phyloP scores from a whole-genome alignment of 2,113 vertebrate species.

The Corythornis cristatus region DNA sequence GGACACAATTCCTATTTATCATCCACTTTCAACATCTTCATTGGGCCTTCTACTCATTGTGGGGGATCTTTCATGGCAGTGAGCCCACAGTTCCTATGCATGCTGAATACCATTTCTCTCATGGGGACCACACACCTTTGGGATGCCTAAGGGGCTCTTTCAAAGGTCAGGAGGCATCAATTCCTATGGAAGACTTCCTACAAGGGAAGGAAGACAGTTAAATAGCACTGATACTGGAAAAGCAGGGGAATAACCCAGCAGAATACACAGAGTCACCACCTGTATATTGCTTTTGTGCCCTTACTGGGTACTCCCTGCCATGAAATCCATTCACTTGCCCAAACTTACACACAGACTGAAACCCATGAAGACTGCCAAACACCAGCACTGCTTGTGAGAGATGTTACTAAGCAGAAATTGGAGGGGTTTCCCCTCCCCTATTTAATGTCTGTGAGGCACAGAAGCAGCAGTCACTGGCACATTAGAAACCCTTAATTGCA shows the following conservation, averaged over 20 bases:
- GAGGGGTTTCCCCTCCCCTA: not conserved
- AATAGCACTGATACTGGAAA: not conserved
- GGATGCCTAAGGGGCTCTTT: not conserved
- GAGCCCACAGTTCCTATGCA: not conserved
- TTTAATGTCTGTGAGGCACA: not conserved
- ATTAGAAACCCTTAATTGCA: not conserved
- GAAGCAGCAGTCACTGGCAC: not conserved
- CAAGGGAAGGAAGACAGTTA: not conserved
- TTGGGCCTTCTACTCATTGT: not conserved
- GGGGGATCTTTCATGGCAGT: not conserved
- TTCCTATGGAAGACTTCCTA: not conserved
- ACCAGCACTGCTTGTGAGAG: not conserved
- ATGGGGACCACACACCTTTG: not conserved
- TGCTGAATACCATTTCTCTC: not conserved
- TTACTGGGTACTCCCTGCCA: not conserved
- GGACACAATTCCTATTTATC: not conserved
- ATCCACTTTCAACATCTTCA: not conserved
- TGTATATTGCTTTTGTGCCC: not conserved
- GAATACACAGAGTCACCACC: not conserved
- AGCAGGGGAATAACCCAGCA: not conserved
- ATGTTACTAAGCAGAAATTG: not conserved
- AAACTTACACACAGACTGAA: not conserved
- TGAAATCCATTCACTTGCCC: not conserved
- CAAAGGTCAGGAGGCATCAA: not conserved
- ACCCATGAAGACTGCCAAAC: not conserved